These are phyloP conservation scores for Malurus leucopterus DNA, from an alignment of 2,797 vertebrate species.

Conservation along the genomic window DNA sequence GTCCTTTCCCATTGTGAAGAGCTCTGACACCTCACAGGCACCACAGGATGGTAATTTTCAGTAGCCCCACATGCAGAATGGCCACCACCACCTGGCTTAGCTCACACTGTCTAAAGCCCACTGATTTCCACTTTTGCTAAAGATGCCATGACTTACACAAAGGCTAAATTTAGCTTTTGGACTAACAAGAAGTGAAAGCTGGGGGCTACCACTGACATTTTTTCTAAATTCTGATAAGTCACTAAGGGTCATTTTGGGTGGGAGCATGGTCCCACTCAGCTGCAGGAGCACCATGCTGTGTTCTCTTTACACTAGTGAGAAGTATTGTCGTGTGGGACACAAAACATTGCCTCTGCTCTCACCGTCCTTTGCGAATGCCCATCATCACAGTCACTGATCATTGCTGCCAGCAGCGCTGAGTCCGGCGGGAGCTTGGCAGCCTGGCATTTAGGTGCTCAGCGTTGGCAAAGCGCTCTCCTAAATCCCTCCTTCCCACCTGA, in stretches of 20 bases:
- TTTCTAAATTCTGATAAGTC: constrained; percentile 13
- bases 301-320: neutral
- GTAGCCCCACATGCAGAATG: constrained; percentile 31
- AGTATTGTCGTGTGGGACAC: neutral
- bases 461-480: neutral
- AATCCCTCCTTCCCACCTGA: neutral
- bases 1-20: constrained; percentile 24
- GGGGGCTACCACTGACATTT: constrained; percentile 14
- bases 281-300: neutral
- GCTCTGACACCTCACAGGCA: constrained; percentile 18
- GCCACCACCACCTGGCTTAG: constrained; percentile 13
- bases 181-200: constrained; percentile 19
- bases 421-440: neutral
- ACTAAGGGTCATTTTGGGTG: constrained; percentile 16
- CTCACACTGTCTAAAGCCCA: constrained; percentile 20
- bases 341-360: neutral
- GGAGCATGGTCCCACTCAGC: neutral
- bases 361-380: fast-evolving
- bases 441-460: neutral
- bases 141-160: neutral
- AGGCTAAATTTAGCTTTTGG: neutral
- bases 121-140: constrained; percentile 15
- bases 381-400: neutral
- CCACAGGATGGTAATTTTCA: neutral
- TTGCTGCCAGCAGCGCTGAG: neutral